Base-by-base conservation (phyloP, 2,113 vertebrate species). In the Lampris megalopsis region DNA sequence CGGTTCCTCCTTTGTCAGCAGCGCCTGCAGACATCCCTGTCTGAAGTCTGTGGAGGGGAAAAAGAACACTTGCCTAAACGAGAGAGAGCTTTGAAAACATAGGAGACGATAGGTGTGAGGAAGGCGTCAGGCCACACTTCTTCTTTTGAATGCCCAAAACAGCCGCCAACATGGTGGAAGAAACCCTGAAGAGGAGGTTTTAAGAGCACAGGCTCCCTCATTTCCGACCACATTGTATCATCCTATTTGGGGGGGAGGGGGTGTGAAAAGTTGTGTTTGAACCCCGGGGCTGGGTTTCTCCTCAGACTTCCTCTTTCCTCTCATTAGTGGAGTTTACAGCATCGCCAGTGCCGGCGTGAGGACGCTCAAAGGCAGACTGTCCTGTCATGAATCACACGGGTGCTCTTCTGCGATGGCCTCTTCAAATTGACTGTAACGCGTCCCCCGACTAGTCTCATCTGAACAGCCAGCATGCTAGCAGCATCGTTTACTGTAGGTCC, bases 1-100 rank as follows among this genome's bases (percentile, higher is more conserved):
- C 77, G 79, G 75, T 73, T 48, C 60, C 75, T 73, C 76, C 60
- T 72, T 66, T 78, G 79, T 77, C 79, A 73, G 60, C 75, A 3
- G 61, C 68, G 69, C 73, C 49, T 41, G 42, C 61, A 59, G 37
- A 5, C 10, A 79, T 68, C 52, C 47, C 57, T 75, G 38, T 54
- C 71, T 68, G 64, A 7, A 52, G 74, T 24, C 24, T 24, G 24
- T 24, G 24, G 24, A 24, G 24, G 24, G 49, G 40, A 42, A 13
- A n/a, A 40, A 60, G 40, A 63, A 73, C n/a, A 13, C 52, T 71
- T 36, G 9, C 43, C 3, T 11, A 47, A 41, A 50, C 41, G 37
- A 24, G 38, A 41, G 65, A 38, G 56, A 62, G 70, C 65, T 43
- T 69, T 54, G 68, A 45, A 7, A 7, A 4, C 4, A 45, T 68